A percentile compares a stretch with the other conserved stretches of the same genome.
phyloP scores from a whole-genome alignment of 2,797 vertebrate species.

The Atherinosoma microstoma region DNA sequence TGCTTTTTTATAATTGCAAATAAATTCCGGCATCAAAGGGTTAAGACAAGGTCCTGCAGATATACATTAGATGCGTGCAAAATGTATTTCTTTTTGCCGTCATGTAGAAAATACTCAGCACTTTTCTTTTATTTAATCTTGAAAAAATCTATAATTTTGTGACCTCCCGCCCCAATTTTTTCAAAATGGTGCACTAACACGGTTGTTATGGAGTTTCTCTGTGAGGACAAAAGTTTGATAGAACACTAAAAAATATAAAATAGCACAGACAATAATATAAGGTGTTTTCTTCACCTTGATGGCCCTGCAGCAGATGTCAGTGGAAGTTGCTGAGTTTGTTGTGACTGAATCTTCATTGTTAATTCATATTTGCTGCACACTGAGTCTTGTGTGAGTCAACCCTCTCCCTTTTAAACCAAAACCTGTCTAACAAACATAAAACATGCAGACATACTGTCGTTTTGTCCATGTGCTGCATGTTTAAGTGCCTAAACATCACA shows the following conservation, averaged over 20 bases:
- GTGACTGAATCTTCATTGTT: not conserved
- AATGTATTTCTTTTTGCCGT: not conserved
- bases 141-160: no score
- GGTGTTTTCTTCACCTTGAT: not conserved
- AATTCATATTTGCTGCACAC: not conserved
- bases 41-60: not conserved
- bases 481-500: not conserved
- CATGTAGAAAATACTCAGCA: not conserved
- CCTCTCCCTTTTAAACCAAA: not conserved
- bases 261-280: not conserved
- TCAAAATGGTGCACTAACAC: not conserved
- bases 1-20: no score
- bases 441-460: not conserved
- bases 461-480: not conserved
- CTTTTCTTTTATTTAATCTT: not conserved
- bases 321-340: not conserved
- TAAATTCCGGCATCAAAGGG: no score
- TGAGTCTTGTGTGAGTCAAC: not conserved
- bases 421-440: not conserved
- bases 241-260: not conserved
- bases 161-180: not conserved
- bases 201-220: not conserved
- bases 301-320: not conserved
- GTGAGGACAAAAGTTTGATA: not conserved
- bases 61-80: not conserved